Percentiles rank a stretch among this genome's conserved stretches.
phyloP scores from a whole-genome alignment of 2,797 vertebrate species.

The Parauchenoglanis punctatus region DNA sequence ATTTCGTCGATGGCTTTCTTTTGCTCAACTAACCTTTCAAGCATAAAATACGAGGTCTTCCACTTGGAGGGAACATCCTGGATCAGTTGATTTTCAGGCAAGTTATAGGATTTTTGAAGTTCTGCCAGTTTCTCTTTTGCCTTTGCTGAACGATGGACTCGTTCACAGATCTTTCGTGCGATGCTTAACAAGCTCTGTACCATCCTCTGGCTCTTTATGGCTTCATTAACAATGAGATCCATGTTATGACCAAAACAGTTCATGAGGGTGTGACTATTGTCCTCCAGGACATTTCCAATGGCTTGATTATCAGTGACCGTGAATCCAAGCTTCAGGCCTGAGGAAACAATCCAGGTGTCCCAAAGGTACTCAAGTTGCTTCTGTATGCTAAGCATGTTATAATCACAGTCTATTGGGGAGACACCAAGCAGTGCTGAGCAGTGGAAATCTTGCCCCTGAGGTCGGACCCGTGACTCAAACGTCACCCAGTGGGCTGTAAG shows the following conservation, averaged over 20 bases:
- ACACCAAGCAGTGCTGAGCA: conserved; percentile 92
- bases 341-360: conserved; percentile 93
- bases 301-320: conserved; percentile 90
- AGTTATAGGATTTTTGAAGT: conserved; percentile 83
- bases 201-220: conserved; percentile 98
- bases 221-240: conserved; percentile 91
- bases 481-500: conserved; percentile 96
- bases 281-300: conserved; percentile 86
- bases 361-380: conserved; percentile 95
- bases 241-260: conserved; percentile 94
- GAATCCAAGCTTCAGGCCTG: conserved; percentile 91
- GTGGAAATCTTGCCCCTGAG: conserved; percentile 90
- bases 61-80: conserved; percentile 95
- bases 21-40: conserved; percentile 94
- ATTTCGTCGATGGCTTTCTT: conserved; percentile 91
- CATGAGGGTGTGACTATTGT: conserved; percentile 85
- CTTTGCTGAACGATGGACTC: conserved; percentile 87
- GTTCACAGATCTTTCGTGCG: conserved; percentile 93
- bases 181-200: conserved; percentile 95
- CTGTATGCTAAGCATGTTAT: conserved; percentile 86
- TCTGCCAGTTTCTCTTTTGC: conserved; percentile 90
- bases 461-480: conserved; percentile 85
- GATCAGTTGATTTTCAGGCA: conserved; percentile 90
- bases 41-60: conserved; percentile 94
- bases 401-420: conserved; percentile 91